Evolutionary conservation across 2,797 vertebrate species (phyloP).

Genomic region (Aulostomus chinensis): DNA sequence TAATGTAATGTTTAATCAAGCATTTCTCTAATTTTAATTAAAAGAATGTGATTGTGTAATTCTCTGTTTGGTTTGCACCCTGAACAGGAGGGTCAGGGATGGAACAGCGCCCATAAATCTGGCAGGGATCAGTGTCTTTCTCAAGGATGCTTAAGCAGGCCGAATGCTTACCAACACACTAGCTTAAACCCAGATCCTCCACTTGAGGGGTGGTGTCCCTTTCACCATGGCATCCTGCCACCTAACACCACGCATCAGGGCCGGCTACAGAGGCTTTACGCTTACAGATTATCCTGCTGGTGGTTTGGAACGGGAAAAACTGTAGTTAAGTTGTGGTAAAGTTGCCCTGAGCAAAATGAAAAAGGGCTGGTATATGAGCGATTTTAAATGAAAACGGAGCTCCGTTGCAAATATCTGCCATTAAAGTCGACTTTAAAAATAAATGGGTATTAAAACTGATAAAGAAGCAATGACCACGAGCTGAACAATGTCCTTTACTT

Average conservation of each 20-base stretch:
- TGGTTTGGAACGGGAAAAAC: conserved; percentile 1
- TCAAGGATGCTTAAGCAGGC: conserved; percentile 57
- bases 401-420: no score
- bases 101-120: conserved; percentile 27
- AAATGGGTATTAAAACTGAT: no score
- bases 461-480: no score
- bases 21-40: no score
- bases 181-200: conserved; percentile 54
- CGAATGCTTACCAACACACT: conserved; percentile 48
- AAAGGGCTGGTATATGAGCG: background rate
- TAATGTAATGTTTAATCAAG: no score
- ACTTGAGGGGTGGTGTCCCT: conserved; percentile 49
- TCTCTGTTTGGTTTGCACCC: background rate
- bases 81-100: conserved; percentile 23
- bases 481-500: background rate
- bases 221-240: conserved; percentile 55
- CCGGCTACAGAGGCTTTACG: conserved; percentile 23
- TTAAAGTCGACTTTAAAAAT: no score
- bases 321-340: conserved; percentile 3
- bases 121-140: conserved; percentile 55
- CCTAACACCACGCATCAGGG: conserved; percentile 29
- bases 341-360: no score
- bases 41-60: no score
- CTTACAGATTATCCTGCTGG: conserved; percentile 16
- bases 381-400: no score